Evolutionary conservation across 2,113 vertebrate genomes (phyloP).

Genomic region (Noturus placidus): DNA sequence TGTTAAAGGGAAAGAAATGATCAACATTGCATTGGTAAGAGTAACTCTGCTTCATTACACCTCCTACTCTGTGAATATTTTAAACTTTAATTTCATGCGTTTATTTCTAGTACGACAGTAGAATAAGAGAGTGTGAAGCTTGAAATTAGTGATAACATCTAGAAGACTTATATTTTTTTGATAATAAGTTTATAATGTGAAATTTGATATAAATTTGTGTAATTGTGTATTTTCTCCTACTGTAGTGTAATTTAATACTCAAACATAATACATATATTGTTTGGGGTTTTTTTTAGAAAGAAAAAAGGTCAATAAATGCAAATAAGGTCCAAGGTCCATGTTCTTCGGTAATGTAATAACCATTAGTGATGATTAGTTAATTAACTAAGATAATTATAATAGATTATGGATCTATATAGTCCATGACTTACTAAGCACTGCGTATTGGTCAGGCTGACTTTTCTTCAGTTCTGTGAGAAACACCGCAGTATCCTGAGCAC

Average conservation of each 20-base stretch:
- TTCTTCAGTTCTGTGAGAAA: conserved; percentile 79
- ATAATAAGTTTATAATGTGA: background rate
- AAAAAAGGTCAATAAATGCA: background rate
- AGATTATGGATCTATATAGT: background rate
- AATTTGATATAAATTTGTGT: background rate
- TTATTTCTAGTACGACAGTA: background rate
- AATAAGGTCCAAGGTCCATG: background rate
- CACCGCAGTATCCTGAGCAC: conserved; percentile 68
- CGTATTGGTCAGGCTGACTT: conserved; percentile 73
- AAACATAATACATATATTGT: background rate
- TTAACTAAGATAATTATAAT: background rate
- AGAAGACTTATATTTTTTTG: background rate
- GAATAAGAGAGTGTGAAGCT: no score
- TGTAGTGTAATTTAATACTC: background rate
- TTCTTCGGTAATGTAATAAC: background rate
- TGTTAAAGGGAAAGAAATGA: no score
- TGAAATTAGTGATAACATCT: background rate
- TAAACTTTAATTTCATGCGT: no score
- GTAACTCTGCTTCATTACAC: no score
- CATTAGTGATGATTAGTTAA: background rate
- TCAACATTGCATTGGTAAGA: no score
- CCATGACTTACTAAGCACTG: conserved; percentile 78
- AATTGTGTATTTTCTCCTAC: background rate
- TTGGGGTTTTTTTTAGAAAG: background rate
- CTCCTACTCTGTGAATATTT: no score